These are phyloP conservation scores for Dasysyrphus albostriatus DNA, from an alignment of 2,888 invertebrate genomes.

Conservation along the genomic window DNA sequence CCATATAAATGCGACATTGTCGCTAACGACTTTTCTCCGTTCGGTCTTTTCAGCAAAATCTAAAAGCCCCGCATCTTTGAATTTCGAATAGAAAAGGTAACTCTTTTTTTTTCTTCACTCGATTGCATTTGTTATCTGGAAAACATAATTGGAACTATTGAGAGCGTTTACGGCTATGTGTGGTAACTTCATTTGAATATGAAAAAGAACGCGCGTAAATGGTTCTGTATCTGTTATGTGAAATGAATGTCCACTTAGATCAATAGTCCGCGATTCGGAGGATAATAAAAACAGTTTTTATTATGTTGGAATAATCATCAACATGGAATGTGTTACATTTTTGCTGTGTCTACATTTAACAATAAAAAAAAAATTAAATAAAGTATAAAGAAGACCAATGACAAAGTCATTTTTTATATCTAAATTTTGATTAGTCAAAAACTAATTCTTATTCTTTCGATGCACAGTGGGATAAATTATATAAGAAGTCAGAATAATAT, in stretches of 20 bases:
- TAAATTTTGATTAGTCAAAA: constrained; percentile 47
- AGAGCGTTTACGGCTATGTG: constrained; percentile 64
- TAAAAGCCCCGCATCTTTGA: constrained; percentile 11
- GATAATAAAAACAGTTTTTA: constrained; percentile 68
- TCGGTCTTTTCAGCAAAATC: constrained; percentile 28
- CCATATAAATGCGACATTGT: constrained; percentile 46
- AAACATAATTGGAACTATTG: constrained; percentile 71
- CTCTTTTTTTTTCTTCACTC: neutral
- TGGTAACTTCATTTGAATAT: constrained; percentile 66
- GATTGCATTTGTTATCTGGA: constrained; percentile 39
- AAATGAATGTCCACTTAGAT: constrained; percentile 69
- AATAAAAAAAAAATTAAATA: constrained; percentile 4
- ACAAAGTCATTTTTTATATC: constrained; percentile 49
- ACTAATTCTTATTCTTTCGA: neutral
- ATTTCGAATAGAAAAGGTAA: constrained; percentile 11
- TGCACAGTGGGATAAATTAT: neutral
- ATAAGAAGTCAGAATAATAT: neutral
- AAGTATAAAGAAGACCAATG: neutral
- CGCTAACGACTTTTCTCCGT: constrained; percentile 34
- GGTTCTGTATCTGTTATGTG: constrained; percentile 65
- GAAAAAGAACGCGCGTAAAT: constrained; percentile 72
- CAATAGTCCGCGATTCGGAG: constrained; percentile 66
- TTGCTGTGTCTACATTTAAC: constrained; percentile 48
- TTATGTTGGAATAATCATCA: constrained; percentile 69
- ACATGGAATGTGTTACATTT: constrained; percentile 73